Base-by-base conservation (phyloP, 2,888 invertebrate genomes). In the Dendrolimus pini region DNA sequence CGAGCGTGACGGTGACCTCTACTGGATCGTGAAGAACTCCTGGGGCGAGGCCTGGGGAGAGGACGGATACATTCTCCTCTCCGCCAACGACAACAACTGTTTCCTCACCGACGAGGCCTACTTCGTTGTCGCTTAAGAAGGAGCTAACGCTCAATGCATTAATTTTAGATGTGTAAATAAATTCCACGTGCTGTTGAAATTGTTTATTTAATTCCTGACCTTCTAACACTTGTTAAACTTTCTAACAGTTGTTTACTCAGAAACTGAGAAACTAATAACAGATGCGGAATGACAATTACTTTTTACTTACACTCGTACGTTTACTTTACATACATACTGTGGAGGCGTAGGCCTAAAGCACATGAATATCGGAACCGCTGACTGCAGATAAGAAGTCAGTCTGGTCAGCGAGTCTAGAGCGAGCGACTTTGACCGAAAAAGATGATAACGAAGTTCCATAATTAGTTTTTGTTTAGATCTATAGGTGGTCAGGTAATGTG, bases 11-110 rank as follows among this genome's bases (percentile, higher is more conserved):
- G 96, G 95, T 6, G 92, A 96, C 68, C 92, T 93, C n/a, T 98
- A 96, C 84, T 98, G 98, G 98, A 91, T 98, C 59, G 88, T 98
- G 9, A 98, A 98, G 87, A 98, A 98, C 86, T 97, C 97, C 0
- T 98, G 97, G 97, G 97, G 97, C 0, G 96, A 95, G 41, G 94
- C 95, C 67, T 98, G 98, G 98, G 98, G 98, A 41, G 96, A 98
- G 69, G 96, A 96, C 78, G 98, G 98, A 0, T 98, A 97, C 78
- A 93, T 98, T 61, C 91, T 97, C 55, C 98, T 98, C 92, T 93
- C 96, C 0, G 94, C 95, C 54, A 93, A 94, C 67, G 92, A 97
- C 71, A 97, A 98, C 82, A 96, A 96, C 79, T 98, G 98, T 73
- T 98, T 98, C 18, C 96, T 98, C 13, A 93, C 95, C 78, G 94